Evolutionary conservation across 2,888 invertebrate species (phyloP), one percentile per base, ranked within the genome.

Genomic region (Platycheirus albimanus): DNA sequence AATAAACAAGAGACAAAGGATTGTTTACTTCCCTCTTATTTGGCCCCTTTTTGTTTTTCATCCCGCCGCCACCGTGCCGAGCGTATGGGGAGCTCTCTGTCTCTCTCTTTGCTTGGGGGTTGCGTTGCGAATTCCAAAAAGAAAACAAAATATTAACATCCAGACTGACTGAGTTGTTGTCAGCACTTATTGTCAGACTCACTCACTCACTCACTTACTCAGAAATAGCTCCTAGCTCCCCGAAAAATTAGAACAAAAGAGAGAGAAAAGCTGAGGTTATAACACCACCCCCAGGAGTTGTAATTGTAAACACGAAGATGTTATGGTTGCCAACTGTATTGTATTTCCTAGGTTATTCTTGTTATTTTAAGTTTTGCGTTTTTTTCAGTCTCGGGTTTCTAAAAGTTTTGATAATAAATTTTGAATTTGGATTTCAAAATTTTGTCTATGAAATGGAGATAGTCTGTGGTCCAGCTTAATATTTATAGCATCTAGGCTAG

Each of bases 1-100:
- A 67, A 76, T 76, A 72, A 72, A 47, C 52, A 61, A 45, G 63
- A 67, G 71, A 81, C 81, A 77, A 76, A 72, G 76, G 67, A 67
- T 63, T 41, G 51, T 20, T 43, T 47, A 28, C 54, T 36, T 69
- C 54, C 58, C 30, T 24, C 64, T 41, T 49, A 11, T 15, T 33
- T 66, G 36, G 30, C 7, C 30, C n/a, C n/a, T n/a, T n/a, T n/a
- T 47, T 56, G n/a, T 6, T 36, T 19, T 13, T 36, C 36, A 38
- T 13, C 8, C 20, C 36, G 11, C n/a, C n/a, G n/a, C n/a, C n/a
- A n/a, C n/a, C n/a, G n/a, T n/a, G n/a, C n/a, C n/a, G n/a, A n/a
- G n/a, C 19, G 7, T n/a, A 3, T 30, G 30, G 28, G 30, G 30
- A 45, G 43, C 43, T 45, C n/a, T n/a, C n/a, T n/a, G n/a, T 61